Evolutionary conservation across 53 echinoderm and acorn worm genomes (phyloP), one percentile per base, ranked within the genome.

Genomic region (Glandiceps talaboti): DNA sequence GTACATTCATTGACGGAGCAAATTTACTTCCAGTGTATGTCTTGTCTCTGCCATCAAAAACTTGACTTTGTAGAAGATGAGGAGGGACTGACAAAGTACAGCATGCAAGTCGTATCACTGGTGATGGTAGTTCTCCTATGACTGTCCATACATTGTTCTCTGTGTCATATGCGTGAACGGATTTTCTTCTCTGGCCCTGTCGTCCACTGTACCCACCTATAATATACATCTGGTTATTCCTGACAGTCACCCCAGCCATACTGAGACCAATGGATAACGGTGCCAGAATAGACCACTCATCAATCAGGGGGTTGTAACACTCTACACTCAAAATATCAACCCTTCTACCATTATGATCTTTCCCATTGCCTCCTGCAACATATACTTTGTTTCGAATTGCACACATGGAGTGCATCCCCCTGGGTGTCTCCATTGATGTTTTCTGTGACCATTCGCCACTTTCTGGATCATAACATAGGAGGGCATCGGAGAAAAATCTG

Each of bases 401-500:
- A 20, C 64, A 45, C 64, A 45, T 45, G 20, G 6, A 6, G 64
- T 45, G 64, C 64, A 6, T 12, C 20, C 64, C 64, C 6, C 64
- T 6, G 6, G 6, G 64, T 45, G 64, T 45, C 6, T 45, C 6
- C 64, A 45, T 45, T 12, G 6, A 12, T 6, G 6, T 45, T 20
- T 45, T 45, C 6, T 6, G 6, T 45, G 6, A 6, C 64, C 64
- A 45, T 20, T 6, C 20, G 64, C 20, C 20, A 45, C 6, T 45
- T 45, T 6, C 64, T 45, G 64, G 64, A 45, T 20, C 20, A 20
- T 45, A 45, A 20, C n/a, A n/a, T n/a, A n/a, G 85, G 79, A 90
- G 77, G 33, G 85, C 82, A 33, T 85, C 88, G 31, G 88, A 88
- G 86, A 96, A 96, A 80, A 87, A 93, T 79, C 90, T 88, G 30